These are phyloP conservation scores for Catonia carolina DNA, from an alignment of 2,888 invertebrate genomes.

Conservation along the genomic window DNA sequence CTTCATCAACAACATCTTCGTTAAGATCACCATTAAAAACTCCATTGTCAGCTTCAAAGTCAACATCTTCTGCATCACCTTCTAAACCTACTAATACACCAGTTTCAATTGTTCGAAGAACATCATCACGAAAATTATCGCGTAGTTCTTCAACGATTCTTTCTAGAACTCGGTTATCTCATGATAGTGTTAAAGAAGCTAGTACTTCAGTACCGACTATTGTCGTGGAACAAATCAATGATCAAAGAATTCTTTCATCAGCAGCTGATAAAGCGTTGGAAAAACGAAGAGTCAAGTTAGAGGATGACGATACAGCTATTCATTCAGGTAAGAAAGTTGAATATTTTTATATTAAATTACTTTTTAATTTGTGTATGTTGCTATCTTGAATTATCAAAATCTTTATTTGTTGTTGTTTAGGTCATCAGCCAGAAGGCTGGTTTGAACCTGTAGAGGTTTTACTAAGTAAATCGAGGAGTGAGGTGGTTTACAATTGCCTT, in stretches of 20 bases:
- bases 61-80: slow-evolving; percentile 18
- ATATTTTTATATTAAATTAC: no score
- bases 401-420: no score
- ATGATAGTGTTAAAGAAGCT: slow-evolving; percentile 8
- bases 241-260: slow-evolving; percentile 39
- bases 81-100: slow-evolving; percentile 33
- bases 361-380: no score
- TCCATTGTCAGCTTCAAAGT: slow-evolving; percentile 1
- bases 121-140: slow-evolving; percentile 64
- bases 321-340: slow-evolving; percentile 19
- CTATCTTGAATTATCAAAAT: no score
- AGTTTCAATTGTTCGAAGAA: slow-evolving; percentile 54
- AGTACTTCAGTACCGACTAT: slow-evolving; percentile 38
- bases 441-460: no score
- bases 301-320: slow-evolving; percentile 1
- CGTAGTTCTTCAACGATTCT: slow-evolving; percentile 43
- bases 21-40: slow-evolving; percentile 28
- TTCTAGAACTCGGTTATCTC: slow-evolving; percentile 24
- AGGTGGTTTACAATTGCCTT: no score
- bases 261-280: slow-evolving; percentile 45
- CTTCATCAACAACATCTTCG: slow-evolving; percentile 48
- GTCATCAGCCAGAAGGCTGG: no score
- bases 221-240: slow-evolving; percentile 40
- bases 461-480: no score
- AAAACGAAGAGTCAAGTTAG: slow-evolving; percentile 39